Evolutionary conservation across 1,140 invertebrate genomes (phyloP).

Genomic region (Zaprionus tsacasi): DNA sequence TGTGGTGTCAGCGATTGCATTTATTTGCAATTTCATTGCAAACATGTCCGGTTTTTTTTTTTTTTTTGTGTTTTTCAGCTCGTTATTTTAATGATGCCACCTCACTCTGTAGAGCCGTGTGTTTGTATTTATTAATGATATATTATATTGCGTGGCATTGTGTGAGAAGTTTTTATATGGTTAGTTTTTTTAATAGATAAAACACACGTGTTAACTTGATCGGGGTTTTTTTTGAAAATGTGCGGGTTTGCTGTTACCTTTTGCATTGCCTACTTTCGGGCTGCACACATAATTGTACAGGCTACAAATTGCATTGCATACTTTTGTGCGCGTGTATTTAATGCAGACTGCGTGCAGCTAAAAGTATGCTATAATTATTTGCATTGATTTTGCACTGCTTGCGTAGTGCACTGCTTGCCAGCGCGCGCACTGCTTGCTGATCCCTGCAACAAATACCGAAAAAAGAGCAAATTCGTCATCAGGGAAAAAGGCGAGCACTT

Average conservation of each 20-base stretch:
- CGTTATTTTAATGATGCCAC: conserved; percentile 61
- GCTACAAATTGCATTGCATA: conserved; percentile 20
- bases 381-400: background rate
- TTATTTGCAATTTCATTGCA: conserved; percentile 52
- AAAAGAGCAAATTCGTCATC: too few species aligned
- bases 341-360: background rate
- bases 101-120: background rate
- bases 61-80: conserved; percentile 28
- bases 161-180: background rate
- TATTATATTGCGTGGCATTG: conserved; percentile 8
- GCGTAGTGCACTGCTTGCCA: background rate
- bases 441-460: background rate
- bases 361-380: conserved; percentile 8
- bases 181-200: background rate
- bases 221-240: background rate
- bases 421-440: background rate
- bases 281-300: background rate
- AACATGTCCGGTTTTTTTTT: conserved; percentile 14
- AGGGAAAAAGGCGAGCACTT: too few species aligned
- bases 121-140: conserved; percentile 49
- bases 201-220: background rate
- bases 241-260: background rate
- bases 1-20: conserved; percentile 62
- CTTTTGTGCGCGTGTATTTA: conserved; percentile 8
- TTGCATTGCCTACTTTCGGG: conserved; percentile 27